These are phyloP conservation scores for Netelia virgata DNA, from an alignment of 2,888 invertebrate genomes.

Conservation along the genomic window DNA sequence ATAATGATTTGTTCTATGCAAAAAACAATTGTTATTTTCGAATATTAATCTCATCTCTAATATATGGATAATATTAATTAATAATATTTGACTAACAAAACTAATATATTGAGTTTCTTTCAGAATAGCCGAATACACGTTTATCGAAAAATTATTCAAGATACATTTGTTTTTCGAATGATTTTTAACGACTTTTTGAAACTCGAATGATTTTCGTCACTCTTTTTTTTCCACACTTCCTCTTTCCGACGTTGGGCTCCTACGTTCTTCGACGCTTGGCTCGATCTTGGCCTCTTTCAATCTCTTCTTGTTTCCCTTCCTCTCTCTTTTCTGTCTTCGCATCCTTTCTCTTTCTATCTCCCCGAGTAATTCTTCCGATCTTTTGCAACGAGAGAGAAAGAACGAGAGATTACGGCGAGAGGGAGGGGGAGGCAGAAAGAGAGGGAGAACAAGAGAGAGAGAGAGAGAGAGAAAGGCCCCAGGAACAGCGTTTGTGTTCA, in stretches of 20 bases:
- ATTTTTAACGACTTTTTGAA: neutral
- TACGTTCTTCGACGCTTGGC: conserved; percentile 10
- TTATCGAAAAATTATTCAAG: neutral
- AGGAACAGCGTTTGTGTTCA: conserved; percentile 53
- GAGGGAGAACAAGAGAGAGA: conserved; percentile 10
- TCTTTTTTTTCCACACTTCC: conserved; percentile 1
- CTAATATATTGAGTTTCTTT: too few species aligned
- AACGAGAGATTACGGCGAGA: neutral
- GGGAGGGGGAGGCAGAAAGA: neutral
- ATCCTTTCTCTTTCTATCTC: conserved; percentile 30
- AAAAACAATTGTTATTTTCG: too few species aligned
- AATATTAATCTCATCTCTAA: too few species aligned
- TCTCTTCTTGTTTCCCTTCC: conserved; percentile 3
- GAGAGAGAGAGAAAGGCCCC: conserved; percentile 25
- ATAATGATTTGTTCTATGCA: too few species aligned
- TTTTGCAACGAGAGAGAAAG: neutral
- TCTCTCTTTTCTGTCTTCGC: conserved; percentile 23
- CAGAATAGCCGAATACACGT: too few species aligned
- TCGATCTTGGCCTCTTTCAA: conserved; percentile 29
- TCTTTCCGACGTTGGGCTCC: neutral
- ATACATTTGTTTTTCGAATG: conserved; percentile 10
- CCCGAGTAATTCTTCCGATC: neutral
- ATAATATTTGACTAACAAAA: too few species aligned
- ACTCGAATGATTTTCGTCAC: neutral
- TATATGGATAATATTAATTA: too few species aligned